phyloP scores from a whole-genome alignment of 1,140 invertebrate genomes.

The Galleria mellonella region DNA sequence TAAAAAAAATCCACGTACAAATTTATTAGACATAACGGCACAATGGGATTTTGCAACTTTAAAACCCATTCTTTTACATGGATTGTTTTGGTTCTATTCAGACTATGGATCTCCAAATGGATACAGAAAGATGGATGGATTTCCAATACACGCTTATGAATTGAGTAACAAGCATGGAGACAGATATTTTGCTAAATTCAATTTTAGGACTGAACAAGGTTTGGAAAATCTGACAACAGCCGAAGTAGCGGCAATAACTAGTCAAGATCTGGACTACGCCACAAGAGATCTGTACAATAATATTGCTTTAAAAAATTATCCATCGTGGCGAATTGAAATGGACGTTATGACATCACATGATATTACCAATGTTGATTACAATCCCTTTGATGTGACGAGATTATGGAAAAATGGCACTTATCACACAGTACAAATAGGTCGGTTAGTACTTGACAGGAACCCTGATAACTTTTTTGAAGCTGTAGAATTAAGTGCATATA shows the following conservation, averaged over 20 bases:
- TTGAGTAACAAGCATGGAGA: constrained; percentile 76
- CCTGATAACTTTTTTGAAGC: constrained; percentile 88
- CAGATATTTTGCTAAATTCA: constrained; percentile 82
- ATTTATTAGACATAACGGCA: constrained; percentile 83
- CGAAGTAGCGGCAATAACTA: constrained; percentile 74
- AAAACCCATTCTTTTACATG: constrained; percentile 86
- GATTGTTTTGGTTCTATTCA: constrained; percentile 85
- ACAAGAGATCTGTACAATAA: constrained; percentile 82
- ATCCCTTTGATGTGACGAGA: constrained; percentile 81
- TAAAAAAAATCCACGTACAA: constrained; percentile 80
- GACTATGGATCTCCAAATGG: constrained; percentile 92
- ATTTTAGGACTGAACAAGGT: constrained; percentile 80
- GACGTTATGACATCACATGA: constrained; percentile 68
- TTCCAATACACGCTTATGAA: constrained; percentile 81
- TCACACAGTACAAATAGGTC: constrained; percentile 78
- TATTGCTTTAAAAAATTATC: constrained; percentile 73
- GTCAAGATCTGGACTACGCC: constrained; percentile 80
- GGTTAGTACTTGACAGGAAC: constrained; percentile 85
- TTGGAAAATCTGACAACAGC: constrained; percentile 76
- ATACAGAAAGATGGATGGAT: constrained; percentile 78
- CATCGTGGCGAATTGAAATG: constrained; percentile 76
- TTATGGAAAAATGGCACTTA: constrained; percentile 69
- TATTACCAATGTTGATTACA: constrained; percentile 54
- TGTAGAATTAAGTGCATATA: constrained; percentile 90
- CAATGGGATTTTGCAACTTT: constrained; percentile 92